Percentiles rank a stretch among this genome's conserved stretches.
These are phyloP conservation scores for Mylabris sibirica DNA, from an alignment of 2,888 invertebrate genomes.

Conservation along the genomic window DNA sequence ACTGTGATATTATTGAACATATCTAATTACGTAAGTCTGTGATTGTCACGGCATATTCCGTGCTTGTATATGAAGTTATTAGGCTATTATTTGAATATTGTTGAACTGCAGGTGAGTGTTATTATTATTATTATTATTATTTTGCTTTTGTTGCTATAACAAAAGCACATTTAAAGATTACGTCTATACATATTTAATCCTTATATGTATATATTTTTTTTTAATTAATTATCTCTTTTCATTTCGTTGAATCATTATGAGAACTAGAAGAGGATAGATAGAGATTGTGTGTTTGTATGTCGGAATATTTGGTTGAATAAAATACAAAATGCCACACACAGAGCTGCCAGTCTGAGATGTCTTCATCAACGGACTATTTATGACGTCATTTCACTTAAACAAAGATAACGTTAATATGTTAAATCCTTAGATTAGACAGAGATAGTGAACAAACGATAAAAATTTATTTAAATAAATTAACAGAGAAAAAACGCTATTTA, in stretches of 20 bases:
- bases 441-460: conserved; percentile 27
- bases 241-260: conserved; percentile 8
- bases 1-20: conserved; percentile 28
- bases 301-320: conserved; percentile 50
- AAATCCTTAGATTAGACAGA: conserved; percentile 12
- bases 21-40: conserved; percentile 34
- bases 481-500: neutral
- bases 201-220: no score
- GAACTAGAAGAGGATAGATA: conserved; percentile 10
- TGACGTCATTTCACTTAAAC: conserved; percentile 55
- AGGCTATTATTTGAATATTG: conserved; percentile 15
- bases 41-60: conserved; percentile 43
- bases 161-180: neutral
- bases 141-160: neutral
- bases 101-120: neutral
- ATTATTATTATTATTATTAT: neutral
- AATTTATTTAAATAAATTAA: conserved; percentile 38
- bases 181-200: conserved; percentile 8
- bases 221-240: neutral
- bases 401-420: conserved; percentile 22
- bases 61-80: conserved; percentile 42
- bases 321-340: conserved; percentile 61
- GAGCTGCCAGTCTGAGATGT: conserved; percentile 60
- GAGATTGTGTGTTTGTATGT: conserved; percentile 23
- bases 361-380: conserved; percentile 61